Percentiles rank a stretch among this genome's conserved stretches.
These are phyloP conservation scores for Alligator sinensis DNA, from an alignment of 2,113 vertebrate species.

Conservation along the genomic window DNA sequence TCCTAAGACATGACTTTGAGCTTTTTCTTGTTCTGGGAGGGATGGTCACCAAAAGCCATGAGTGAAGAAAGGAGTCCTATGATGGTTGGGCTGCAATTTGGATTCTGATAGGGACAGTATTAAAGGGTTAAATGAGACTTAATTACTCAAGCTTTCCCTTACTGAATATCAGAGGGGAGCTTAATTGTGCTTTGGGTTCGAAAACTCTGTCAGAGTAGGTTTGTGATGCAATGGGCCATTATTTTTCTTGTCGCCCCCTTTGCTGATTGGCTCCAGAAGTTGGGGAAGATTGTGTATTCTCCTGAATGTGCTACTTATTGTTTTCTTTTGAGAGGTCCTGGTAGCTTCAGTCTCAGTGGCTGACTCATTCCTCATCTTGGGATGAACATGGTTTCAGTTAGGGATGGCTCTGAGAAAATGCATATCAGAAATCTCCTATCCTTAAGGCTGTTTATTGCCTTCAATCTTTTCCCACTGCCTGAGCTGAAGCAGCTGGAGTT, in stretches of 20 bases:
- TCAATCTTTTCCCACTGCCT: neutral
- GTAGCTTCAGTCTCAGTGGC: neutral
- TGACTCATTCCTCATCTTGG: rapidly evolving
- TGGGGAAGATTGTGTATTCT: neutral
- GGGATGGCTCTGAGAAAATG: neutral
- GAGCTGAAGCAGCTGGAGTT: neutral
- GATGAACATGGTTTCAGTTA: neutral
- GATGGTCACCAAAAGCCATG: too few relatives aligned
- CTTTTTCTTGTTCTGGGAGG: too few relatives aligned
- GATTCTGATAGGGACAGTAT: too few relatives aligned
- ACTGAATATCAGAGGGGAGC: too few relatives aligned
- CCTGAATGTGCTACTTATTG: neutral
- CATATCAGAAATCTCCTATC: rapidly evolving
- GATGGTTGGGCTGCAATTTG: too few relatives aligned
- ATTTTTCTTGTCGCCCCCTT: neutral
- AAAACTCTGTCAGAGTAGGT: neutral
- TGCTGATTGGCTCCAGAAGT: neutral
- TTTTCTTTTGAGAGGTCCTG: neutral
- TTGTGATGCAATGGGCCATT: neutral
- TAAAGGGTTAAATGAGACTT: neutral
- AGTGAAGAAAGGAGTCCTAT: too few relatives aligned
- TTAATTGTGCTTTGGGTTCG: neutral
- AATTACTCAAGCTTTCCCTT: neutral
- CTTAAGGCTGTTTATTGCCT: neutral
- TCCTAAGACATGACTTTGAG: too few relatives aligned